Percentiles rank a stretch among this genome's conserved stretches.
These are phyloP conservation scores for Diplolepis rosae DNA, from an alignment of 2,888 invertebrate genomes.

Conservation along the genomic window DNA sequence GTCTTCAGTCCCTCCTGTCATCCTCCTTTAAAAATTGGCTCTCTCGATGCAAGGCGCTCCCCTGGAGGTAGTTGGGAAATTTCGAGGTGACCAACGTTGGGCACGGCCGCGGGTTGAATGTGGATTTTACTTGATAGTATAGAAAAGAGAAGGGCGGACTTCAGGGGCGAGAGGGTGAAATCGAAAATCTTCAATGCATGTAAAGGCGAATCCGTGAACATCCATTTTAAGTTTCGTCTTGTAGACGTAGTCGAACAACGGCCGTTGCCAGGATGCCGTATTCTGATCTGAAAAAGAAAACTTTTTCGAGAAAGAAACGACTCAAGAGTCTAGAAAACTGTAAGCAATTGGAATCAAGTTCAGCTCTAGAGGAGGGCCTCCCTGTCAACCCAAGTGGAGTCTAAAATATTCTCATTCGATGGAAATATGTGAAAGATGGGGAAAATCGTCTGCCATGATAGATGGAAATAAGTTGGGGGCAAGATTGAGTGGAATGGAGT, in stretches of 20 bases:
- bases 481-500: neutral
- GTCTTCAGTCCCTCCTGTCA: neutral
- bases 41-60: constrained; percentile 14
- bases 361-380: neutral
- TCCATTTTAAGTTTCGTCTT: constrained; percentile 46
- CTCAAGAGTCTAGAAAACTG: neutral
- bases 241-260: constrained; percentile 40
- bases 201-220: constrained; percentile 32
- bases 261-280: constrained; percentile 39
- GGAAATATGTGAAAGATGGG: neutral
- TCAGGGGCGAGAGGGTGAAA: neutral
- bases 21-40: constrained; percentile 22
- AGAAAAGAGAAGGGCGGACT: too few species aligned
- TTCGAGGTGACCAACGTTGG: constrained; percentile 17
- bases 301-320: constrained; percentile 5
- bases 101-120: constrained; percentile 15
- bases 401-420: neutral
- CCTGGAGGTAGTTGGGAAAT: constrained; percentile 19
- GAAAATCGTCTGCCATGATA: neutral
- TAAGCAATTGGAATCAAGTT: constrained; percentile 13
- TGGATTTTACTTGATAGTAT: too few species aligned
- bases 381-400: neutral
- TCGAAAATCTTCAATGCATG: constrained; percentile 41
- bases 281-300: constrained; percentile 39
- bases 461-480: constrained; percentile 12